These are phyloP conservation scores for Tachina grossa DNA, from an alignment of 2,888 invertebrate species.

Conservation along the genomic window DNA sequence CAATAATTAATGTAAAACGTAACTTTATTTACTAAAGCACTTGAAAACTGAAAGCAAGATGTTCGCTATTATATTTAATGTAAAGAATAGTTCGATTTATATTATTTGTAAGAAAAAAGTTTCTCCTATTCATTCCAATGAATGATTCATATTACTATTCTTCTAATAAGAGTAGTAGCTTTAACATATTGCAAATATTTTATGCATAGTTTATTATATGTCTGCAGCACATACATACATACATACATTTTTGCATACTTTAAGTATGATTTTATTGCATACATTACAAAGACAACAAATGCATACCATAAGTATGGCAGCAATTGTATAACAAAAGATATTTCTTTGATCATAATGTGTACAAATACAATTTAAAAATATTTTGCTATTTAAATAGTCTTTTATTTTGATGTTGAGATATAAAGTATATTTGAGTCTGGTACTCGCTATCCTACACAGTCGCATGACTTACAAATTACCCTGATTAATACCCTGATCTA, in stretches of 20 bases:
- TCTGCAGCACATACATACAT: conserved; percentile 29
- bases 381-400: conserved; percentile 5
- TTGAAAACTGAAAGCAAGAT: too few species aligned
- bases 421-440: neutral
- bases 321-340: conserved; percentile 6
- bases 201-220: neutral
- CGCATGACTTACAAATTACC: too few species aligned
- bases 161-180: conserved; percentile 1
- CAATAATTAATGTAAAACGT: too few species aligned
- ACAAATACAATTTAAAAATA: neutral
- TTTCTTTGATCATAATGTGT: conserved; percentile 20
- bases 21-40: too few species aligned
- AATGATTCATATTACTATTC: neutral
- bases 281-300: conserved; percentile 7
- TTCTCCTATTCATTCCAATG: neutral
- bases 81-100: too few species aligned
- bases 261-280: conserved; percentile 54
- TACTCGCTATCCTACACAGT: too few species aligned
- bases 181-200: conserved; percentile 29
- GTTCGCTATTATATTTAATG: too few species aligned
- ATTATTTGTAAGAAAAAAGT: neutral
- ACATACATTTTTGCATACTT: conserved; percentile 60
- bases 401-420: conserved; percentile 1
- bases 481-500: too few species aligned
- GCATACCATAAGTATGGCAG: conserved; percentile 7